Base-by-base conservation (phyloP, 2,113 vertebrate genomes). In the Melanerpes aurifrons region DNA sequence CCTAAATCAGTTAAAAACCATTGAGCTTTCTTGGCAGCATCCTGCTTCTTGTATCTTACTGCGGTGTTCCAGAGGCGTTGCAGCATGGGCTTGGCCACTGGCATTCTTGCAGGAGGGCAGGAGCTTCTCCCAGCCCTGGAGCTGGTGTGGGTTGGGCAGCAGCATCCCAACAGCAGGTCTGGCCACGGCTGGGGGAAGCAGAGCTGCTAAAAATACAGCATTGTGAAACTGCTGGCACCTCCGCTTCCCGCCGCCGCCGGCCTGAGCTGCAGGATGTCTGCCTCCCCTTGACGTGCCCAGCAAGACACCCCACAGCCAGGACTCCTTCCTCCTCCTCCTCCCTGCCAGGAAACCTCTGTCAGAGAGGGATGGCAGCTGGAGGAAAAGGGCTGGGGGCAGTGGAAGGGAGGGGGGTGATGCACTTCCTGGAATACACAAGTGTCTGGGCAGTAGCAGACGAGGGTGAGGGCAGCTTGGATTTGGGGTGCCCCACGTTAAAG, bases 81-180 rank as follows among this genome's bases (percentile, higher is more conserved):
- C 1, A 21, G 48, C 0, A 0, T 2, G 2, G 68, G 53, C 35
- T 89, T 25, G 2, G 12, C 64, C 0, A 0, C 32, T 2, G 3
- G 45, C 3, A 0, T n/a, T 87, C 74, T 57, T 74, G 40, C 26
- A 48, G 72, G 29, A 19, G 12, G 90, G 22, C 2, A 0, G 70
- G 67, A 72, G 32, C 11, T 15, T 29, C 26, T 87, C 43, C 37
- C 0, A 0, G 68, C 56, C 21, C 25, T 29, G 6, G 31, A 21
- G 26, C 53, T n/a, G 6, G 1, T 3, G 5, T 4, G 8, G 57
- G 31, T 22, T 86, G 76, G 79, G 86, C 86, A 70, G 48, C 37
- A 26, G 53, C 0, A 0, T 56, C 64, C 47, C 4, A 0, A 21
- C 2, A 0, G 64, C 73, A 43, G 62, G 72, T 22, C 25, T 2